These are phyloP conservation scores for Stenichneumon culpator DNA, from an alignment of 2,888 invertebrate species.

Conservation along the genomic window DNA sequence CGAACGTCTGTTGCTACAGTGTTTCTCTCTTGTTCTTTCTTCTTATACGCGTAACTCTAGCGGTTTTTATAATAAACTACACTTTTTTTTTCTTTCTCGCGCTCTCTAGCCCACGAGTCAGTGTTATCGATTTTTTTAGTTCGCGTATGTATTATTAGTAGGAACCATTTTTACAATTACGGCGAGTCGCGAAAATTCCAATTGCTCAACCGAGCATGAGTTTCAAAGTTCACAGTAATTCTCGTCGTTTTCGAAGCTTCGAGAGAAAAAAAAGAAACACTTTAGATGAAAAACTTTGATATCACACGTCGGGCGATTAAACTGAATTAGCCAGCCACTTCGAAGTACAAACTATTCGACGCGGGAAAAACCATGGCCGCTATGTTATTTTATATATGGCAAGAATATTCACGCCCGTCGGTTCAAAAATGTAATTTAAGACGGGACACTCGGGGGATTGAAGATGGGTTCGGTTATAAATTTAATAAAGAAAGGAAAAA, in stretches of 20 bases:
- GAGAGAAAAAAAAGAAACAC: constrained; percentile 1
- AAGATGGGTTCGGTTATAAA: constrained; percentile 8
- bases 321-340: constrained; percentile 26
- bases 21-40: constrained; percentile 49
- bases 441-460: constrained; percentile 20
- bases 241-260: background rate
- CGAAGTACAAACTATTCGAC: constrained; percentile 36
- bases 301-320: constrained; percentile 15
- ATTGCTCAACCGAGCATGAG: background rate
- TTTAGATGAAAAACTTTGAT: constrained; percentile 8
- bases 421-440: constrained; percentile 45
- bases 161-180: constrained; percentile 82
- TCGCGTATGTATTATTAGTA: constrained; percentile 80
- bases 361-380: background rate
- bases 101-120: constrained; percentile 69
- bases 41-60: constrained; percentile 45
- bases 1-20: constrained; percentile 59
- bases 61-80: constrained; percentile 35
- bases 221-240: constrained; percentile 16
- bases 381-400: constrained; percentile 65
- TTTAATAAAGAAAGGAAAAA: constrained; percentile 34
- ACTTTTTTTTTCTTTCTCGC: constrained; percentile 23
- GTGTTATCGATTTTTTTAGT: constrained; percentile 73
- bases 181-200: constrained; percentile 64
- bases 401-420: constrained; percentile 70